Base-by-base conservation (phyloP, 2,888 invertebrate genomes). In the Gnatocerus cornutus region DNA sequence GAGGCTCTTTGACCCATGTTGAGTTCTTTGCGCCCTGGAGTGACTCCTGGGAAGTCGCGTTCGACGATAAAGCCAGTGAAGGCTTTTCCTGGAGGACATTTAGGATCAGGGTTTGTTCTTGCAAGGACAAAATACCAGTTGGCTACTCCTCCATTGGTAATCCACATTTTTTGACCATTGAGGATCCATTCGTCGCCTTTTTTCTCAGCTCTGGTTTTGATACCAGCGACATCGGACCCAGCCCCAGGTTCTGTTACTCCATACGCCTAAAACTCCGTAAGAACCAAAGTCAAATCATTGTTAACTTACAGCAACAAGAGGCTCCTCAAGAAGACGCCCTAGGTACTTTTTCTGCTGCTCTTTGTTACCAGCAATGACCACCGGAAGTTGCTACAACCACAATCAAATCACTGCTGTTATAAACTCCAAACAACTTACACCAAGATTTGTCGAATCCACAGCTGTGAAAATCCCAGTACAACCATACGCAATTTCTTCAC, bases 151-250 rank as follows among this genome's bases (percentile, higher is more conserved):
- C 96, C 98, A 83, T 98, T 98, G 53, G 99, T 99, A 81, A 99
- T 99, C 99, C 99, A 99, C 98, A 99, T 99, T 86, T 99, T 99
- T 82, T 96, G 95, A 0, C 99, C 99, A 84, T 84, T 93, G 16
- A 99, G 82, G 73, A 99, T 90, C 87, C 94, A 99, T 80, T 98
- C 95, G 74, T 97, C 94, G 1, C 98, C 97, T 83, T 97, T 97
- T 84, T 96, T 97, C 6, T 56, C 56, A 0, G 98, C 98, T 74
- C 87, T 91, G 0, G 98, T 98, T 86, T 93, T 95, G 16, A 97
- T 87, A 7, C 94, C 97, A 29, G 93, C 93, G 0, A 99, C 99
- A 85, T 99, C 99, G 0, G 98, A 98, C 0, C 99, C 99, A 0
- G 97, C 96, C 0, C 93, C 93, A 0, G 99, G 98, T 83, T 99